These are phyloP conservation scores for Lepas anatifera DNA, from an alignment of 2,888 invertebrate species.

Conservation along the genomic window DNA sequence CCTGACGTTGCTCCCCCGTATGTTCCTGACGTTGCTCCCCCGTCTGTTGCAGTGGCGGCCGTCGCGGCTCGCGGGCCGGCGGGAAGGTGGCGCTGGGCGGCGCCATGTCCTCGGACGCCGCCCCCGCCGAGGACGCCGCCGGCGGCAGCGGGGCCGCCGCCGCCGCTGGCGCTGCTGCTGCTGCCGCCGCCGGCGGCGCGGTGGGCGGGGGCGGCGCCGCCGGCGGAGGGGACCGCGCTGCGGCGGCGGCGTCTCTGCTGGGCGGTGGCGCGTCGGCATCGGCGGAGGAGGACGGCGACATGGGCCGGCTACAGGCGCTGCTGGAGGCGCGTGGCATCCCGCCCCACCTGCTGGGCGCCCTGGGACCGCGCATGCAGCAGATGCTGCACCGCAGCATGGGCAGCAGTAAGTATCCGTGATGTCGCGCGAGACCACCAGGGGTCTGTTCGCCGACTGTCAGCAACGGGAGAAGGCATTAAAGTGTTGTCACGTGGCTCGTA, in stretches of 20 bases:
- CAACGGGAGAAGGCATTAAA: too few species aligned
- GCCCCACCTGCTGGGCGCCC: slow-evolving; percentile 89
- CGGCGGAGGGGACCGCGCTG: background rate
- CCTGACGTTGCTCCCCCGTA: too few species aligned
- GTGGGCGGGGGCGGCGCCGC: background rate
- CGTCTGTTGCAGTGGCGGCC: background rate
- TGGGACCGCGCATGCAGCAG: slow-evolving; percentile 94
- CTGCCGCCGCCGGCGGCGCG: slow-evolving; percentile 5
- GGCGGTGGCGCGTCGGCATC: slow-evolving; percentile 27
- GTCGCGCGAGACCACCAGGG: too few species aligned
- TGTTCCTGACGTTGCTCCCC: too few species aligned
- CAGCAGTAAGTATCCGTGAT: slow-evolving; percentile 45
- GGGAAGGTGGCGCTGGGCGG: slow-evolving; percentile 5
- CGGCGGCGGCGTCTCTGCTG: background rate
- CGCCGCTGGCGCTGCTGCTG: background rate
- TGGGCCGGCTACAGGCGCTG: slow-evolving; percentile 85
- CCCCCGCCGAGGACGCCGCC: background rate
- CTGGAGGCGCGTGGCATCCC: slow-evolving; percentile 89
- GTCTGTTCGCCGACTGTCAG: too few species aligned
- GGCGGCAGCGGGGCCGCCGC: slow-evolving; percentile 13
- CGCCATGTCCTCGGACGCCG: slow-evolving; percentile 7
- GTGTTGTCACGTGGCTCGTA: too few species aligned
- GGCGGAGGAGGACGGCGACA: slow-evolving; percentile 85
- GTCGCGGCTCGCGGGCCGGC: slow-evolving; percentile 4
- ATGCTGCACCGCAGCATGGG: slow-evolving; percentile 86